These are phyloP conservation scores for Furcula furcula DNA, from an alignment of 2,888 invertebrate species.

Conservation along the genomic window DNA sequence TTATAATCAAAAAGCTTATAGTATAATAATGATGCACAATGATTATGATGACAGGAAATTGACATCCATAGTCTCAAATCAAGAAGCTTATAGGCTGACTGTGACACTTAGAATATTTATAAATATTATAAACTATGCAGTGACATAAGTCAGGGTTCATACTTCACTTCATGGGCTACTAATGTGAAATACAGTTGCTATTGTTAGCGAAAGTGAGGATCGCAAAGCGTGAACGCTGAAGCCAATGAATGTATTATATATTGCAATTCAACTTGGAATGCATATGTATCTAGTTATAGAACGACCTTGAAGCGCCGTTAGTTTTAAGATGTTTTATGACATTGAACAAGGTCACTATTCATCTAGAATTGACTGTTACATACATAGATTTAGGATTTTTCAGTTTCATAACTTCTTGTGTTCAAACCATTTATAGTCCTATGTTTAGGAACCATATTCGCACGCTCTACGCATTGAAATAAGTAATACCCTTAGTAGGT, in stretches of 20 bases:
- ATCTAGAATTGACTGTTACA: conserved; percentile 24
- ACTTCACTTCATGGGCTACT: too few species aligned
- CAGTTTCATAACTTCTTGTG: too few species aligned
- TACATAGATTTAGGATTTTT: too few species aligned
- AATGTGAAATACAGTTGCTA: neutral
- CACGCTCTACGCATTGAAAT: conserved; percentile 7
- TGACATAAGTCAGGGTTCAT: too few species aligned
- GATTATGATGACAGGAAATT: too few species aligned
- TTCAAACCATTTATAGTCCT: conserved; percentile 13
- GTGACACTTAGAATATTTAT: too few species aligned
- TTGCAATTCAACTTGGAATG: conserved; percentile 24
- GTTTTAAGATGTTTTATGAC: conserved; percentile 49
- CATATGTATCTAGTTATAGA: conserved; percentile 46
- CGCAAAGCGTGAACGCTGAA: conserved; percentile 11
- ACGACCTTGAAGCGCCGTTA: conserved; percentile 55
- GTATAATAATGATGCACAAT: too few species aligned
- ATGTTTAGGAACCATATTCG: conserved; percentile 6
- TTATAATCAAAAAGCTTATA: too few species aligned
- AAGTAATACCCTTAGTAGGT: too few species aligned
- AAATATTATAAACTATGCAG: too few species aligned
- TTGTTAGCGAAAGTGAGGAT: conserved; percentile 21
- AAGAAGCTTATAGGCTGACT: too few species aligned
- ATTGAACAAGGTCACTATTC: conserved; percentile 62
- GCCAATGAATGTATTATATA: conserved; percentile 32
- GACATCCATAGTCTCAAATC: too few species aligned